phyloP scores from a whole-genome alignment of 2,888 invertebrate genomes.

The Thera obeliscata region DNA sequence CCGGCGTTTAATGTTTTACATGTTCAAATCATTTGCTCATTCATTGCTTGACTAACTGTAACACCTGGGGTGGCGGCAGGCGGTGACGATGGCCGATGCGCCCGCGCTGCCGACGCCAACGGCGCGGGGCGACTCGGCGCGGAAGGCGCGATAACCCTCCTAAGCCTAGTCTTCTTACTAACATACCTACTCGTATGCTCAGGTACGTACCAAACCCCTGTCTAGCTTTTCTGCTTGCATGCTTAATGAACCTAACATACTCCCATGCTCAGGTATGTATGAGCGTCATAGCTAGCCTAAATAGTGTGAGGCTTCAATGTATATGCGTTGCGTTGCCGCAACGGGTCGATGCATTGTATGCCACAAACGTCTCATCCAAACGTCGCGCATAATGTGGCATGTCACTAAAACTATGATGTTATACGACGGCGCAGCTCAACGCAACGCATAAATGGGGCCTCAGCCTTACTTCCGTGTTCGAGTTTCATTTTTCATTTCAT shows the following conservation, averaged over 20 bases:
- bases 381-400: no score
- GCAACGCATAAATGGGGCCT: no score
- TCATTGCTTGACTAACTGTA: conserved; percentile 44
- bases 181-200: conserved; percentile 43
- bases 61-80: conserved; percentile 57
- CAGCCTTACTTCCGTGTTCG: no score
- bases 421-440: no score
- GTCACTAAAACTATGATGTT: no score
- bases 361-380: no score
- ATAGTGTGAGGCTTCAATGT: no score
- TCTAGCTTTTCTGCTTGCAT: not conserved
- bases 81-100: conserved; percentile 61
- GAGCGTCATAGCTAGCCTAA: no score
- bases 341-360: no score
- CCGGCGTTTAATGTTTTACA: not conserved
- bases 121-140: conserved; percentile 69
- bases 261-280: no score
- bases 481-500: no score
- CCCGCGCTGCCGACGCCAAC: conserved; percentile 68
- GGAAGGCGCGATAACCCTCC: conserved; percentile 73
- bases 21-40: not conserved
- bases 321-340: no score
- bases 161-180: conserved; percentile 49
- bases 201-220: conserved; percentile 32
- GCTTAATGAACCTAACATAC: not conserved